Percentiles rank a stretch among this genome's conserved stretches.
Conservation (phyloP, 2,113 vertebrate genomes). For the Alexandromys fortis region DNA sequence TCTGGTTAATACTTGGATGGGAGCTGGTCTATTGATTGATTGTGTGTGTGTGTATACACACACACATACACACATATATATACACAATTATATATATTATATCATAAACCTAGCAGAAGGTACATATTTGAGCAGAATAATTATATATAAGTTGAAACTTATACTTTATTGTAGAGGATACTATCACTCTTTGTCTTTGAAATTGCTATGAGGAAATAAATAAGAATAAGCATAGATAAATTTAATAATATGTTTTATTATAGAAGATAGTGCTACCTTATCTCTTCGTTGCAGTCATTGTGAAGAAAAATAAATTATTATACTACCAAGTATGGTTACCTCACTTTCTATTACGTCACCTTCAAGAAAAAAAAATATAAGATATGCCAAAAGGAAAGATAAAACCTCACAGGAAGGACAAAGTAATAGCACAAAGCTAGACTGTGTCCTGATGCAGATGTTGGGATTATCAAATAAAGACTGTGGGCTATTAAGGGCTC, state of each 20-base stretch:
- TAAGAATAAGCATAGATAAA: background rate
- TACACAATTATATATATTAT: background rate
- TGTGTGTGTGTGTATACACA: no score
- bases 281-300: background rate
- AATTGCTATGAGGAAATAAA: background rate
- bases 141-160: background rate
- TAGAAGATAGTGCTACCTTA: background rate
- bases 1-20: background rate
- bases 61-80: no score
- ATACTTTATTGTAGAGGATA: background rate
- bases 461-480: background rate
- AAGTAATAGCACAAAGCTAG: background rate
- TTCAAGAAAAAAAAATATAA: background rate
- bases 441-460: background rate
- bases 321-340: background rate
- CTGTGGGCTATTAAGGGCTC: background rate
- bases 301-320: background rate
- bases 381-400: background rate
- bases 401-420: background rate
- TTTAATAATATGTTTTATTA: background rate
- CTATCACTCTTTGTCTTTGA: background rate
- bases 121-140: background rate
- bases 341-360: background rate
- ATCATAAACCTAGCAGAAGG: background rate
- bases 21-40: background rate